A percentile compares a stretch with the other conserved stretches of the same genome.
Evolutionary conservation across 2,888 invertebrate genomes (phyloP).

Genomic region (Drosophila histrio): DNA sequence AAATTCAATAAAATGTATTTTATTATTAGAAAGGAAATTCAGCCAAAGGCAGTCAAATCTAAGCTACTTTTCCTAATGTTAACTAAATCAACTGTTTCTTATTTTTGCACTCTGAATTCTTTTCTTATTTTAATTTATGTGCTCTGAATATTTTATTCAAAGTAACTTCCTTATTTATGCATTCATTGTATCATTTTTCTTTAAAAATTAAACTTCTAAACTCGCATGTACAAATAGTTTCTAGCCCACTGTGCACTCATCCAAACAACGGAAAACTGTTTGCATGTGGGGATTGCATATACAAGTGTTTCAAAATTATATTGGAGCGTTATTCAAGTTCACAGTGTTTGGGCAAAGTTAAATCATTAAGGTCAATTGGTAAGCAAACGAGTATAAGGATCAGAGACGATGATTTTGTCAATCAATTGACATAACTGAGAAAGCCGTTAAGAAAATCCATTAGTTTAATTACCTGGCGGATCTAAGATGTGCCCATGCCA

Average conservation of each 20-base stretch:
- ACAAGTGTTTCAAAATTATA: conserved; percentile 42
- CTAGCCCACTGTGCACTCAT: conserved; percentile 16
- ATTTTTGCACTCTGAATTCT: too few species aligned
- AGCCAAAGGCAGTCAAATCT: too few species aligned
- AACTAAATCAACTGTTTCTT: too few species aligned
- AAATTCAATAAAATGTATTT: too few species aligned
- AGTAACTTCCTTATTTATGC: too few species aligned
- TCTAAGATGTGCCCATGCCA: conserved; percentile 12
- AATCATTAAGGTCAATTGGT: conserved; percentile 46
- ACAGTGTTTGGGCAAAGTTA: conserved; percentile 41
- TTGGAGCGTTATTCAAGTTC: conserved; percentile 36
- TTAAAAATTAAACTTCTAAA: too few species aligned
- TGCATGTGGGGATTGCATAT: conserved; percentile 55
- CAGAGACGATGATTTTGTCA: conserved; percentile 21
- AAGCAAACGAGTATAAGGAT: conserved; percentile 4
- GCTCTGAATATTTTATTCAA: too few species aligned
- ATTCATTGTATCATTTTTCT: too few species aligned
- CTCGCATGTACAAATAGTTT: too few species aligned
- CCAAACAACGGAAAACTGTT: conserved; percentile 26
- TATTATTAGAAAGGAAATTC: too few species aligned
- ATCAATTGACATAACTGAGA: conserved; percentile 17
- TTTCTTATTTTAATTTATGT: too few species aligned
- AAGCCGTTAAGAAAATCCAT: conserved; percentile 58
- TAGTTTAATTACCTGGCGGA: conserved; percentile 67
- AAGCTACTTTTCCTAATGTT: too few species aligned